Base-by-base conservation (phyloP, 2,113 vertebrate species). In the Upupa epops region DNA sequence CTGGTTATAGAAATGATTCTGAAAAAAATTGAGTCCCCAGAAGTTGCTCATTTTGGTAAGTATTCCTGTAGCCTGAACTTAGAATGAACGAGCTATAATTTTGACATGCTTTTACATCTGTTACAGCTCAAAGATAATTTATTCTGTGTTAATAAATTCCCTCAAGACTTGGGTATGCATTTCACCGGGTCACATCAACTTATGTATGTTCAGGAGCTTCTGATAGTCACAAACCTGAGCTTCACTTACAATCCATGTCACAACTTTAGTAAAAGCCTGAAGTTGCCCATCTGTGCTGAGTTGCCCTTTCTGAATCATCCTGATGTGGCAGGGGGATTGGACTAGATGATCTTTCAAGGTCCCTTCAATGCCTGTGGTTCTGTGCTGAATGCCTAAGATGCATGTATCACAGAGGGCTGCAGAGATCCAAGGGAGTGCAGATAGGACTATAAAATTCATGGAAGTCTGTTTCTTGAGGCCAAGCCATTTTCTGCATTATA, bases 21-120 rank as follows among this genome's bases (percentile, higher is more conserved):
- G 63, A 97, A 97, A 60, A 99, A 97, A 77, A 96, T 98, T 48
- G 97, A 98, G 24, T 98, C 98, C 40, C 83, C 96, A 79, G 98
- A 99, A 94, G 98, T 98, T 81, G 84, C 97, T 83, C 99, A 99
- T 96, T 98, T 98, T 82, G 99, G 99, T 99, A 97, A 71, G 94
- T 89, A 18, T 70, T n/a, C 83, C 91, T 63, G 48, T 65, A 89
- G 56, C 51, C 59, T 92, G 69, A 55, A 40, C 20, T 74, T 24
- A 91, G 74, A 87, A 58, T 75, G 11, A 77, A 17, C 36, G 86
- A 16, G 28, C 48, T 81, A 11, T 58, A 49, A 46, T 69, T 90
- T 90, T 84, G 15, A n/a, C 32, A 52, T 12, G 42, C 22, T 73
- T n/a, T 88, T 42, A 26, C 13, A 40, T 81, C 18, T 46, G 13